Evolutionary conservation across 2,797 vertebrate species (phyloP).

Genomic region (Pseudomugil tenellus): DNA sequence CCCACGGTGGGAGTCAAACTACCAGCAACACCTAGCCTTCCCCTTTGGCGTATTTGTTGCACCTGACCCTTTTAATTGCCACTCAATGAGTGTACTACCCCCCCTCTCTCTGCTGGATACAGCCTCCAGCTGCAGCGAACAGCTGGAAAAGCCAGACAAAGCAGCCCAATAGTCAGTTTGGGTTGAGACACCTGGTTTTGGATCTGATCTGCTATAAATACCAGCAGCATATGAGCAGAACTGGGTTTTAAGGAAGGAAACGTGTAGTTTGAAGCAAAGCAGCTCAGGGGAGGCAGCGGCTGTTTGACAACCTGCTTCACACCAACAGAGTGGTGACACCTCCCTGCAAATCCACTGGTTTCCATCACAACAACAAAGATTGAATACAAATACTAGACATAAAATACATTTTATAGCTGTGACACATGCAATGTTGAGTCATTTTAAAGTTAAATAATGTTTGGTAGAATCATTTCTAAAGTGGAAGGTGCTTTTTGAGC

Average conservation of each 20-base stretch:
- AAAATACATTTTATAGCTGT: slow-evolving; percentile 8
- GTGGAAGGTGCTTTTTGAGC: slow-evolving; percentile 42
- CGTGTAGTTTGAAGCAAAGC: neutral
- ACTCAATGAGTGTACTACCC: slow-evolving; percentile 1
- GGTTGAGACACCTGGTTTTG: slow-evolving; percentile 3
- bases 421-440: slow-evolving; percentile 14
- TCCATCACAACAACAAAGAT: slow-evolving; percentile 20
- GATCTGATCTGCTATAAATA: slow-evolving; percentile 9
- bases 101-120: slow-evolving; percentile 12
- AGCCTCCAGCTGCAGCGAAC: slow-evolving; percentile 21
- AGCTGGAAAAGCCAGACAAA: slow-evolving; percentile 6
- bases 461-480: slow-evolving; percentile 21
- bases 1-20: neutral
- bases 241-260: neutral
- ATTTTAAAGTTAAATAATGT: slow-evolving; percentile 1
- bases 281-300: too few relatives aligned
- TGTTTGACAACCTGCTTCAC: neutral
- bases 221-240: neutral
- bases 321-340: slow-evolving; percentile 38
- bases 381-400: slow-evolving; percentile 11
- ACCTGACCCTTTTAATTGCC: slow-evolving; percentile 13
- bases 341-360: slow-evolving; percentile 28
- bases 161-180: neutral
- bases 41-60: slow-evolving; percentile 11
- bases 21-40: slow-evolving; percentile 13